Base-by-base conservation (phyloP, 2,888 invertebrate species). In the Invenusta paracnida region DNA sequence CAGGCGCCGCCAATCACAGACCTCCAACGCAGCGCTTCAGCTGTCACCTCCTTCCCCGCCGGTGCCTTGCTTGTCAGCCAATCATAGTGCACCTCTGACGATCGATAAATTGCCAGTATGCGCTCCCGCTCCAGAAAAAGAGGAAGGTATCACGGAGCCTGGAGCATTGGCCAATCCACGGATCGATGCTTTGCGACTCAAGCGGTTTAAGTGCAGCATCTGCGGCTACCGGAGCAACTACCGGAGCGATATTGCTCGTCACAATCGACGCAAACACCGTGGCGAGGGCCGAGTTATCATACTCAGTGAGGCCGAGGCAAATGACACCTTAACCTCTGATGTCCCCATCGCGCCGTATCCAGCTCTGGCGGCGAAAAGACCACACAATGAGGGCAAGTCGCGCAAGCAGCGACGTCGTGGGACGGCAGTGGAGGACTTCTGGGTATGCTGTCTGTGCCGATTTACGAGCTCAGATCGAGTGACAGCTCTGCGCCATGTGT, bases 181-280 rank as follows among this genome's bases (percentile, higher is more conserved):
- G 30, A 86, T 86, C 2, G 86, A 86, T 28, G 67, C 83, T 85
- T 66, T 86, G 11, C 30, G 85, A 13, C 84, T 86, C 1, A 96
- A 96, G 90, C 96, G 96, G 0, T 97, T 96, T 91, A 96, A 96
- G 92, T 97, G 97, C 92, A 96, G 96, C 0, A 93, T 95, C n/a
- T 97, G 97, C 92, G 94, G 95, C 86, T 97, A 97, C 91, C 94
- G 96, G 89, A 96, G 96, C 30, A 97, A 97, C 91, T 97, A 96
- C 96, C 94, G 96, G 88, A 96, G 96, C 95, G 97, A 97, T 92
- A 96, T 97, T 87, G 96, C 96, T 29, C 96, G 97, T 91, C 97
- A 98, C 91, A 96, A 97, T 88, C 95, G 96, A 89, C 88, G 90
- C 2, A 89, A 89, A 30, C 91, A 91, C 88, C 88, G 87, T 0